Percentiles rank a stretch among this genome's conserved stretches.
Evolutionary conservation across 2,113 vertebrate species (phyloP).

Genomic region (Ceyx cyanopectus): DNA sequence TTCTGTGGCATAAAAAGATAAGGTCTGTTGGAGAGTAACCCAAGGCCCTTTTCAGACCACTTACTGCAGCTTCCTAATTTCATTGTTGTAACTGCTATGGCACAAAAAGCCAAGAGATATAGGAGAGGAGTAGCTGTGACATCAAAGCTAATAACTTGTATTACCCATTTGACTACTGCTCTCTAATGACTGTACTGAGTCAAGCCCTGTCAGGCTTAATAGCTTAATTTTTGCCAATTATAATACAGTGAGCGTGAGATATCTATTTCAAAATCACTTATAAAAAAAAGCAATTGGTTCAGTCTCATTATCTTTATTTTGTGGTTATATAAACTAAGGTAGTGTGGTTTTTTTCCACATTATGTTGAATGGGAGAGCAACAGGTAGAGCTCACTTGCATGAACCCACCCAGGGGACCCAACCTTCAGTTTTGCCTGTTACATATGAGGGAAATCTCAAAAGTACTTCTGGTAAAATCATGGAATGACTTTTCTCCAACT

Average conservation of each 20-base stretch:
- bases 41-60: not conserved
- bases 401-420: not conserved
- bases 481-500: conserved; percentile 1
- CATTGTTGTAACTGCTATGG: not conserved
- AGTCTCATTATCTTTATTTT: conserved; percentile 21
- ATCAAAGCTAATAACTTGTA: conserved; percentile 23
- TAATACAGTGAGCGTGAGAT: not conserved
- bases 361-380: not conserved
- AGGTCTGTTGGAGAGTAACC: not conserved
- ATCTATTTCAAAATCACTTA: conserved; percentile 35
- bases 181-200: not conserved
- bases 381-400: not conserved
- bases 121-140: not conserved
- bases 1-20: not conserved
- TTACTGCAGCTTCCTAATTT: not conserved
- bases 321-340: not conserved
- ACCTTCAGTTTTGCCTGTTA: not conserved
- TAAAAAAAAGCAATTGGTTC: not conserved
- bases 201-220: not conserved
- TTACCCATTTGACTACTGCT: not conserved
- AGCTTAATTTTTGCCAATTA: conserved; percentile 15
- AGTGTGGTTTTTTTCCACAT: not conserved
- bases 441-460: not conserved
- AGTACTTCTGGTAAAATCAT: not conserved
- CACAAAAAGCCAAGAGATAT: not conserved